Percentiles rank a stretch among this genome's conserved stretches.
phyloP scores from a whole-genome alignment of 2,797 vertebrate species.

The Oreochromis mossambicus region DNA sequence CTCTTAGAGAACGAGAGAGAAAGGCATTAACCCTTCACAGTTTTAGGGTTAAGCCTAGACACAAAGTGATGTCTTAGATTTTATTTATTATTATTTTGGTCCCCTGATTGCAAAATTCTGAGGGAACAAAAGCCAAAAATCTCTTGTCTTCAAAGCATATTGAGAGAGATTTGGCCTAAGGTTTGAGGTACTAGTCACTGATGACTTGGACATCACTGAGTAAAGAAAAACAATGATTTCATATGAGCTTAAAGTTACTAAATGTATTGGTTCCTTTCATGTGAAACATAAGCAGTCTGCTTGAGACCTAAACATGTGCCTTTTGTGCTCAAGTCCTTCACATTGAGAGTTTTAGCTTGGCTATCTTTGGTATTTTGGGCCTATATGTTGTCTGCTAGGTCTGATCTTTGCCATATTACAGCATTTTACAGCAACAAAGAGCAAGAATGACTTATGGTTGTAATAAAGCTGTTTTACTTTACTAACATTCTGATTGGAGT shows the following conservation, averaged over 20 bases:
- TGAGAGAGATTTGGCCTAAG: neutral
- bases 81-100: neutral
- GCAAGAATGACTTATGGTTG: neutral
- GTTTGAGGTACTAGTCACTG: neutral
- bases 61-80: neutral
- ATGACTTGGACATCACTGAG: neutral
- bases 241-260: neutral
- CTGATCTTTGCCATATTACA: neutral
- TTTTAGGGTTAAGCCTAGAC: neutral
- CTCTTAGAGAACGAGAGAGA: neutral
- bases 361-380: neutral
- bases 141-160: neutral
- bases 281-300: neutral
- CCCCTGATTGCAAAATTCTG: neutral
- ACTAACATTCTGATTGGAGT: slow-evolving; percentile 1
- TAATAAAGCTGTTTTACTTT: neutral
- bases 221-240: neutral
- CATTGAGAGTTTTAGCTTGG: slow-evolving; percentile 3
- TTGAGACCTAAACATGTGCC: slow-evolving; percentile 19
- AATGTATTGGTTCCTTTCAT: neutral
- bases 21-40: neutral
- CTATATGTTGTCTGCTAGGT: neutral
- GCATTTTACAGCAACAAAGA: neutral
- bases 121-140: neutral
- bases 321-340: slow-evolving; percentile 37